A percentile compares a stretch with the other conserved stretches of the same genome.
phyloP scores from a whole-genome alignment of 2,797 vertebrate species.

The Pygocentrus nattereri region DNA sequence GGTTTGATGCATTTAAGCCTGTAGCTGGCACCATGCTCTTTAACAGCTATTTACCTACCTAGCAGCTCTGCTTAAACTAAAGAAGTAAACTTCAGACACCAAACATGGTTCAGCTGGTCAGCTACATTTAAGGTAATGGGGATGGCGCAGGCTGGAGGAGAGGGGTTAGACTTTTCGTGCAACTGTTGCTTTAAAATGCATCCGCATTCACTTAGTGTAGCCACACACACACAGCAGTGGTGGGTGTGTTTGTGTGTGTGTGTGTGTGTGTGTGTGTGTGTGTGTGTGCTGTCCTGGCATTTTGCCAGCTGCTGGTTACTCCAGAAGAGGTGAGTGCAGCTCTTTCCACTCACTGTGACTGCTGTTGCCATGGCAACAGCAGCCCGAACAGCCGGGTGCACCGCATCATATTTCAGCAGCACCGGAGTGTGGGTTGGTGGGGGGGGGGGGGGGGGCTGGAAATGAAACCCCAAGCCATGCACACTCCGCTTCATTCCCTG shows the following conservation, averaged over 20 bases:
- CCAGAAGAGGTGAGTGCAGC: constrained; percentile 53
- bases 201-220: not conserved
- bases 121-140: no score
- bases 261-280: constrained; percentile 26
- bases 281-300: constrained; percentile 69
- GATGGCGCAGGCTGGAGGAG: no score
- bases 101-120: no score
- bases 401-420: constrained; percentile 76
- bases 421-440: not conserved
- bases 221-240: not conserved
- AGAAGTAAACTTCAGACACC: no score
- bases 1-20: no score
- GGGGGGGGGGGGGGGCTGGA: not conserved
- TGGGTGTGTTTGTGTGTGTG: constrained; percentile 36
- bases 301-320: constrained; percentile 79
- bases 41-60: no score
- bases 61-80: no score
- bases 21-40: no score
- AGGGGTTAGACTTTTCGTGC: no score
- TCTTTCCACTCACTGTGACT: constrained; percentile 73
- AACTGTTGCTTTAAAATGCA: not conserved
- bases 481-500: not conserved
- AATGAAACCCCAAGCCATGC: not conserved
- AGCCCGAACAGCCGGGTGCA: constrained; percentile 74
- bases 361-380: constrained; percentile 83